Evolutionary conservation across 2,888 invertebrate genomes (phyloP), one percentile per base, ranked within the genome.

Genomic region (Timandra comae): DNA sequence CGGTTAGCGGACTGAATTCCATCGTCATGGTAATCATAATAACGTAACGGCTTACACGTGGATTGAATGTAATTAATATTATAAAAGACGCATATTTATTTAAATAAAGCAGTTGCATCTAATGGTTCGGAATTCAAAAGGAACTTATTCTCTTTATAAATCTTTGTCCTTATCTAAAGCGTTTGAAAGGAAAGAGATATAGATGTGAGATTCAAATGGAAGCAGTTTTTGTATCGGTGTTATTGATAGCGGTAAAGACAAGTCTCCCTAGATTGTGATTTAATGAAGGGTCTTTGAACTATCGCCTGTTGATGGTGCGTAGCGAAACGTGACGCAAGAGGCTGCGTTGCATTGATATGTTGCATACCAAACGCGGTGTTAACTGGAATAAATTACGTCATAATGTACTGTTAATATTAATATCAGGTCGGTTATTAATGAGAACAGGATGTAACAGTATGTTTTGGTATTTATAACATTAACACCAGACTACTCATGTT

Each of bases 261-360:
- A 49, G 54, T 49, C 57, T 53, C 52, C 54, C 52, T 56, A 54
- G 46, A 16, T 34, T 24, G 56, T 54, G 58, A 63, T 65, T 59
- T 59, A 64, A 61, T 61, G 51, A 65, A 62, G 61, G 68, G 67
- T 70, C 68, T 67, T 64, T 73, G 71, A 71, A 70, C 71, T 52
- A 33, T 30, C 22, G 22, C 19, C 19, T 29, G 37, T 36, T 51
- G 46, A 47, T 62, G 62, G 51, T 54, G 59, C 62, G 63, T 58
- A 42, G 51, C 56, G 47, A 42, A 34, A 28, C 30, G 44, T 56
- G 54, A 54, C 53, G 60, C 43, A 52, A 61, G 27, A 21, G 35
- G 33, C 29, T 40, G 36, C 46, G 35, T 48, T 43, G 30, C 30
- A 29, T 35, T 39, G 21, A 29, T 43, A 40, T 28, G 31, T 33